Base-by-base conservation (phyloP, 2,888 invertebrate genomes). In the Meliscaeva auricollis region DNA sequence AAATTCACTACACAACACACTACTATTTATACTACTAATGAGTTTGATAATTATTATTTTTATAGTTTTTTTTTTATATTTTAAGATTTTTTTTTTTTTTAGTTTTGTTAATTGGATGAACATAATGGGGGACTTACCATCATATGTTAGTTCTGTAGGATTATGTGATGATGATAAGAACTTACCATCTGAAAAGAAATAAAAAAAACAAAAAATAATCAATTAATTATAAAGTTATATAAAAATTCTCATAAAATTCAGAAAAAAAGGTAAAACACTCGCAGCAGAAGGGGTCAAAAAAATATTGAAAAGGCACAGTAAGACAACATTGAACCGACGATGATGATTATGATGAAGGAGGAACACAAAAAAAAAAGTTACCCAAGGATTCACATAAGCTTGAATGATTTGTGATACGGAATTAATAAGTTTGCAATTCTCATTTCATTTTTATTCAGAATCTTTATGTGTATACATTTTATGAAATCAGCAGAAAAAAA, bases 91-190 rank as follows among this genome's bases (percentile, higher is more conserved):
- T 73, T 69, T 73, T 66, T 62, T 74, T 73, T 69, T 74, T 87
- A 77, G 74, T 78, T 74, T 82, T 78, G 82, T 82, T 87, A 87
- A 87, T 87, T 82, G 82, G 82, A 87, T 82, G 82, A 87, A 66
- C 70, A 83, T 81, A 64, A 81, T 82, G 82, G 81, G 91, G 90
- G 90, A 91, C 91, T 91, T 91, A 91, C 91, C 91, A 91, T 91
- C 92, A 88, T 91, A 91, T 91, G 92, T 91, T 91, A 91, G 92
- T 92, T 91, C 91, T 91, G 92, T 90, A 91, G 92, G 91, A 91
- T 92, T 91, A 90, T 91, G 91, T 91, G 91, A 78, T 87, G 87
- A 92, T 92, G 91, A 92, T 91, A 91, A 91, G 91, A 91, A 92
- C 92, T 92, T 92, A 92, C 92, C 92, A 92, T 92, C 92, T 92